phyloP scores from a whole-genome alignment of 2,113 vertebrate genomes.

The Phaethon lepturus region DNA sequence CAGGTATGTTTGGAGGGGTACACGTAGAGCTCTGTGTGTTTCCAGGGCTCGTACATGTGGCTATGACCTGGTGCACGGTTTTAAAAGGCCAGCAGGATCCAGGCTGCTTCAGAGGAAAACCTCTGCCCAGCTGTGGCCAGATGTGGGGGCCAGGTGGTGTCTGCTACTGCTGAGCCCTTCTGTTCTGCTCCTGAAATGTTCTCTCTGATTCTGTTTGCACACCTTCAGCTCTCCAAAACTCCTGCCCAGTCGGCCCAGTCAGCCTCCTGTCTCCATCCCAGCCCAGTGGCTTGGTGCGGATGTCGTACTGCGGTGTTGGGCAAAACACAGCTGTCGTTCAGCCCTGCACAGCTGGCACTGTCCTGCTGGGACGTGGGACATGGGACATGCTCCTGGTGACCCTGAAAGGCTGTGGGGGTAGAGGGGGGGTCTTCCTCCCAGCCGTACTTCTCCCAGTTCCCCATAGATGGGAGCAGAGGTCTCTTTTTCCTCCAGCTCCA shows the following conservation, averaged over 20 bases:
- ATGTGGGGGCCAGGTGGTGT: not conserved
- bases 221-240: not conserved
- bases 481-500: conserved; percentile 22
- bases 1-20: not conserved
- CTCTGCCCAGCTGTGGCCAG: not conserved
- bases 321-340: not conserved
- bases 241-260: not conserved
- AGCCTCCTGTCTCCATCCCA: rapidly evolving
- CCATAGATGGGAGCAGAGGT: conserved; percentile 49
- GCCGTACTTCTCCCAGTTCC: conserved; percentile 23
- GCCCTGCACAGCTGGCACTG: rapidly evolving
- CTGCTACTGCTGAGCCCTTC: not conserved
- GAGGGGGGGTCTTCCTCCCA: not conserved
- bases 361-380: not conserved
- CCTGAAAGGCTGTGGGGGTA: not conserved
- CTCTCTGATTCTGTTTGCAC: not conserved
- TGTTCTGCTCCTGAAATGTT: not conserved
- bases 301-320: rapidly evolving
- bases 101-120: not conserved
- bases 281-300: rapidly evolving
- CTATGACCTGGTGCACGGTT: not conserved
- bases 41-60: not conserved
- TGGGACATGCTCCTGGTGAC: not conserved
- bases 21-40: rapidly evolving
- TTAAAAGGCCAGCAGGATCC: not conserved